phyloP scores from a whole-genome alignment of 1,140 invertebrate species.

The Geopemphigus sp. region DNA sequence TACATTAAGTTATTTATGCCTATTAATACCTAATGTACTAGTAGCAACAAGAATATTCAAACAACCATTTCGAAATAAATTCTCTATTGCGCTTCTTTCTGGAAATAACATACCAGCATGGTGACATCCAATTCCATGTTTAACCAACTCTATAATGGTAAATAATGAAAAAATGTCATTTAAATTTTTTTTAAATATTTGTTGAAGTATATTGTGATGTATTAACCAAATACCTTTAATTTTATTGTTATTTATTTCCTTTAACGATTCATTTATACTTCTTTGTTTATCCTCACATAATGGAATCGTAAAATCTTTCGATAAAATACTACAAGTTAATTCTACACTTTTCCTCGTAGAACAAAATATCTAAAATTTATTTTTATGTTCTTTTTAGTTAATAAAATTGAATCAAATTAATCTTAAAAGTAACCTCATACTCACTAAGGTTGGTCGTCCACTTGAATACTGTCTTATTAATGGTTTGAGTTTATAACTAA shows the following conservation, averaged over 20 bases:
- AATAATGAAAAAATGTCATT: neutral
- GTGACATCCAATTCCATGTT: slow-evolving; percentile 70
- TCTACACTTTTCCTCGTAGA: slow-evolving; percentile 72
- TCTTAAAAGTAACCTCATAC: slow-evolving; percentile 17
- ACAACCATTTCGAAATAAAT: slow-evolving; percentile 64
- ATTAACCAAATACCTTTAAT: slow-evolving; percentile 59
- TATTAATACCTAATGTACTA: slow-evolving; percentile 63
- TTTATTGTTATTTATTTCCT: slow-evolving; percentile 59
- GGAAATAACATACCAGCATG: slow-evolving; percentile 71
- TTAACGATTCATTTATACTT: slow-evolving; percentile 55
- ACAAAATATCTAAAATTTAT: slow-evolving; percentile 66
- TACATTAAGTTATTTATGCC: neutral
- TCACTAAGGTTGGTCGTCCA: slow-evolving; percentile 72
- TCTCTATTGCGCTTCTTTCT: slow-evolving; percentile 65
- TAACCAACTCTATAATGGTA: slow-evolving; percentile 57
- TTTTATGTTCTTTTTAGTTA: neutral
- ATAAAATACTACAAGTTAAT: slow-evolving; percentile 65
- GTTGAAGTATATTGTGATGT: too few relatives aligned
- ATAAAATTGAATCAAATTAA: neutral
- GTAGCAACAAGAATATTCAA: slow-evolving; percentile 70
- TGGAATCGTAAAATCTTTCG: slow-evolving; percentile 62
- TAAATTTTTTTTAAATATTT: too few relatives aligned
- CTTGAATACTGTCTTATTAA: slow-evolving; percentile 71
- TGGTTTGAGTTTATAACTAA: slow-evolving; percentile 70
- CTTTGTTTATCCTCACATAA: slow-evolving; percentile 60